These are phyloP conservation scores for Phorcus lineatus DNA, from an alignment of 2,888 invertebrate genomes.

Conservation along the genomic window DNA sequence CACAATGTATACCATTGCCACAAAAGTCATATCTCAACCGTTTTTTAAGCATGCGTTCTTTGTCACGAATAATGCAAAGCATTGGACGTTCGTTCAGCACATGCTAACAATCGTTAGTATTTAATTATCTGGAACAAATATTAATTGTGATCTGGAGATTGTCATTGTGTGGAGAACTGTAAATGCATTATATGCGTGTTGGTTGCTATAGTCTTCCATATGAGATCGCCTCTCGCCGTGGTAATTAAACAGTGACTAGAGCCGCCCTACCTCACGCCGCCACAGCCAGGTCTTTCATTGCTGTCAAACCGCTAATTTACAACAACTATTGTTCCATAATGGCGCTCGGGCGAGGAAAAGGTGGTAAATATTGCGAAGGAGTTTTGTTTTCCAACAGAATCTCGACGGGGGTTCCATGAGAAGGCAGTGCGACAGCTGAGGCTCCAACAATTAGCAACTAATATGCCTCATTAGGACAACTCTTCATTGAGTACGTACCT, in stretches of 20 bases:
- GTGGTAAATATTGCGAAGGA: not conserved
- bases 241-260: not conserved
- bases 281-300: not conserved
- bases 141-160: too few relatives aligned
- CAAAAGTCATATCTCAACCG: too few relatives aligned
- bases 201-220: too few relatives aligned
- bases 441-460: not conserved
- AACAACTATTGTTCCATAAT: not conserved
- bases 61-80: too few relatives aligned
- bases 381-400: not conserved
- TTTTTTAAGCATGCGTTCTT: too few relatives aligned
- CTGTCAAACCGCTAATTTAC: not conserved
- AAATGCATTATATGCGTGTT: not conserved
- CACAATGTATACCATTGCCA: too few relatives aligned
- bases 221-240: not conserved
- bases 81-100: too few relatives aligned
- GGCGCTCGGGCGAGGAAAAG: not conserved
- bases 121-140: too few relatives aligned
- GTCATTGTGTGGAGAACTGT: too few relatives aligned
- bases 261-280: not conserved
- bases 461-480: not conserved
- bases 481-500: not conserved
- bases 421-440: not conserved
- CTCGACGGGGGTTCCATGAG: not conserved
- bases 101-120: too few relatives aligned